Evolutionary conservation across 2,888 invertebrate species (phyloP).

Genomic region (Imbricaverruca yamaguchii): DNA sequence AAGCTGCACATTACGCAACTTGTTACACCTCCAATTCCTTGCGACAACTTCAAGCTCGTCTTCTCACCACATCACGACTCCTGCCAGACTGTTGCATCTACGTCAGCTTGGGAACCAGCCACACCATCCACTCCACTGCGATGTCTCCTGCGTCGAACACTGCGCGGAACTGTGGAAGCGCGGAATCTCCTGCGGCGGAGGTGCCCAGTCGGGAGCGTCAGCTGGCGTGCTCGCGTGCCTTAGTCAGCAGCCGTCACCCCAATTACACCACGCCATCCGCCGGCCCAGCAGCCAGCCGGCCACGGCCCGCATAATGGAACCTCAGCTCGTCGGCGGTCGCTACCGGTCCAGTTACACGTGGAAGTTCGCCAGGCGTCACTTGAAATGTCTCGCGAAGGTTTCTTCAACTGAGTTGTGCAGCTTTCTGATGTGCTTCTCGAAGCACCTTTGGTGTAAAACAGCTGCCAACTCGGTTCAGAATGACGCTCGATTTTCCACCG

Average conservation of each 20-base stretch:
- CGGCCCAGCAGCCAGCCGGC: background rate
- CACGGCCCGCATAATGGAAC: too few species aligned
- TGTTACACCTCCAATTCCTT: background rate
- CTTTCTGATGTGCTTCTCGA: too few species aligned
- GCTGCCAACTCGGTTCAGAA: too few species aligned
- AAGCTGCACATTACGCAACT: background rate
- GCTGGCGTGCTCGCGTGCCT: conserved; percentile 1
- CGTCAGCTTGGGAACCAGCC: background rate
- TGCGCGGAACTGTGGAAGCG: background rate
- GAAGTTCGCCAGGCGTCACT: too few species aligned
- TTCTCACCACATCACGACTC: background rate
- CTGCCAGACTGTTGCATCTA: background rate
- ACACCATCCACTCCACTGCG: background rate
- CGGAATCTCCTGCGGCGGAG: background rate
- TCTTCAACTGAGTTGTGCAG: too few species aligned
- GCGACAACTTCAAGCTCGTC: background rate
- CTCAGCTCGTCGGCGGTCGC: too few species aligned
- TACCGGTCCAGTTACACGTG: too few species aligned
- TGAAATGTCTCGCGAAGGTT: too few species aligned
- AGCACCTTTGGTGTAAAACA: too few species aligned
- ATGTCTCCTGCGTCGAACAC: background rate
- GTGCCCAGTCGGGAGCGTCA: background rate
- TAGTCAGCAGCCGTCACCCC: conserved; percentile 8
- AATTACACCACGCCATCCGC: background rate
- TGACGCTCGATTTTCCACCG: too few species aligned